Conservation (phyloP, 1,140 invertebrate species). For the Anthonomus grandis region DNA sequence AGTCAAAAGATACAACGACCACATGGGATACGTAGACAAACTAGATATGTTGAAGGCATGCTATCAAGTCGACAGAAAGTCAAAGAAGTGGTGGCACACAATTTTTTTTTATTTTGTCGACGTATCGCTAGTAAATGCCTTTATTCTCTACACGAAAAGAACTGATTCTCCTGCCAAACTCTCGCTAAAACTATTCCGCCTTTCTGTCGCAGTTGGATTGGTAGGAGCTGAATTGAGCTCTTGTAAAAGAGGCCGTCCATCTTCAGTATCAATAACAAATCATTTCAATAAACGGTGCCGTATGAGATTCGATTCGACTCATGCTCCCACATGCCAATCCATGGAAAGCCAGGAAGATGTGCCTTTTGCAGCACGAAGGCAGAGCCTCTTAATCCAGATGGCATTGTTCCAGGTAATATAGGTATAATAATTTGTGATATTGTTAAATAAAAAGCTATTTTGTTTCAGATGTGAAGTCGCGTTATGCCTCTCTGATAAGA, state of each 20-base stretch:
- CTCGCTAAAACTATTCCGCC: constrained; percentile 22
- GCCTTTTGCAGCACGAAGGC: background rate
- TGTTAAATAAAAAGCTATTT: background rate
- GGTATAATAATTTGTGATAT: background rate
- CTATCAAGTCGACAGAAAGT: too few species aligned
- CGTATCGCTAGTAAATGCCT: constrained; percentile 23
- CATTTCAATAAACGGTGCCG: background rate
- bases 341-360: background rate
- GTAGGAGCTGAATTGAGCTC: constrained; percentile 19
- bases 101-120: constrained; percentile 34
- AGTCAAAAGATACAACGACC: constrained; percentile 44
- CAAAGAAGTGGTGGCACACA: constrained; percentile 43
- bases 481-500: background rate
- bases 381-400: background rate
- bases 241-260: background rate
- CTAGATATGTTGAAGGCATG: constrained; percentile 41
- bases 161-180: background rate
- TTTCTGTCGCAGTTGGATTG: constrained; percentile 24
- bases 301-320: background rate
- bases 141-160: constrained; percentile 27
- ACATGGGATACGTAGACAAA: constrained; percentile 48
- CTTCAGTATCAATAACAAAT: background rate
- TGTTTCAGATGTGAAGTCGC: background rate
- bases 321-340: background rate
- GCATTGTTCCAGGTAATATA: background rate